Evolutionary conservation across 2,797 vertebrate species (phyloP).

Genomic region (Setipinna tenuifilis): DNA sequence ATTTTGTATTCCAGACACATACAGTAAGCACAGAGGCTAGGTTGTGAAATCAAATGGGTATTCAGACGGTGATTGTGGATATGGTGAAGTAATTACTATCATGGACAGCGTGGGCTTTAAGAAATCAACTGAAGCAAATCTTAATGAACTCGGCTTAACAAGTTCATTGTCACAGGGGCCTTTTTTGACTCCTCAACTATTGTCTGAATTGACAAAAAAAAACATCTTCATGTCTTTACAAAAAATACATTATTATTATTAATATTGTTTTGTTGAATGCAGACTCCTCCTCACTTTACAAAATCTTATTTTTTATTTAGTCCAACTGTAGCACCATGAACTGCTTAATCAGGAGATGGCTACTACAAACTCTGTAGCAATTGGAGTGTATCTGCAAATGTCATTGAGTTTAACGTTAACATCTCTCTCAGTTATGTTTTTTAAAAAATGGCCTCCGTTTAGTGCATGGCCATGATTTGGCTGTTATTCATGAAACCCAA

Average conservation of each 20-base stretch:
- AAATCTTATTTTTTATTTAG: background rate
- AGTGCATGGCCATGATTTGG: no score
- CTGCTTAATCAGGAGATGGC: background rate
- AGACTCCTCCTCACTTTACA: no score
- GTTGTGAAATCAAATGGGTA: background rate
- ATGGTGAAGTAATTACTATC: background rate
- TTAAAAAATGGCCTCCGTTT: background rate
- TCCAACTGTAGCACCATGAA: background rate
- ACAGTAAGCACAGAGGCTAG: background rate
- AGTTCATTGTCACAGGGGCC: no score
- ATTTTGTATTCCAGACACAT: background rate
- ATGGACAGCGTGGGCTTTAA: background rate
- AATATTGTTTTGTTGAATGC: no score
- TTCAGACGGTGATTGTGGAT: background rate
- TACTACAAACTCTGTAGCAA: background rate
- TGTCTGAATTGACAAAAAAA: background rate
- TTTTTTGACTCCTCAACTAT: background rate
- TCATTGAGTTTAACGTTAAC: background rate
- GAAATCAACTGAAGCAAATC: conserved; percentile 12
- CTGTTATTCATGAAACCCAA: background rate
- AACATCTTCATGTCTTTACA: background rate
- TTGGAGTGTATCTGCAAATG: background rate
- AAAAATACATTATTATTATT: background rate
- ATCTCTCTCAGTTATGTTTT: background rate
- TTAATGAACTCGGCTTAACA: background rate